These are phyloP conservation scores for Caenorhabditis sp. DNA, from an alignment of 2,888 invertebrate species.

Conservation along the genomic window DNA sequence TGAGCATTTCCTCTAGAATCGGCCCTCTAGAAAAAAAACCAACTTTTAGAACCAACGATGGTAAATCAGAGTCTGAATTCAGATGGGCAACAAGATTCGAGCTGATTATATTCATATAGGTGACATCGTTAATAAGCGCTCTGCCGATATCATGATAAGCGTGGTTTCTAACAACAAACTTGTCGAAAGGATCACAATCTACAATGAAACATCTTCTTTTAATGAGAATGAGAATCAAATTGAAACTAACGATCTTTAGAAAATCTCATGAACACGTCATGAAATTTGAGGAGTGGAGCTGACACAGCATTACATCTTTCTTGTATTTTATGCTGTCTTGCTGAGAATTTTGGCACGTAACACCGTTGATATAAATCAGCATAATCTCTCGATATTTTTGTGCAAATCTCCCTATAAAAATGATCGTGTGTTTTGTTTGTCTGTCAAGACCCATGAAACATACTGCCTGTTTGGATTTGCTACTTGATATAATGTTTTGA, in stretches of 20 bases:
- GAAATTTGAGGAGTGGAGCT: conserved; percentile 56
- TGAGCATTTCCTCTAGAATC: too few relatives aligned
- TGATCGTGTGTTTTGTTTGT: too few relatives aligned
- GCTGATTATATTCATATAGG: conserved; percentile 64
- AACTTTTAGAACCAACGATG: conserved; percentile 65
- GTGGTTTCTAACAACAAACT: conserved; percentile 41
- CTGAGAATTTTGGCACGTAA: conserved; percentile 60
- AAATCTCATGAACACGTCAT: conserved; percentile 63
- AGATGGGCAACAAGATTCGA: conserved; percentile 53
- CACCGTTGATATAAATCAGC: conserved; percentile 63
- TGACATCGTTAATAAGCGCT: conserved; percentile 62
- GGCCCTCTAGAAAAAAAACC: not conserved
- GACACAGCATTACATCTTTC: conserved; percentile 56
- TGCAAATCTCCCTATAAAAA: conserved; percentile 48
- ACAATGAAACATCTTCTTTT: too few relatives aligned
- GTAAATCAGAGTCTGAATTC: conserved; percentile 59
- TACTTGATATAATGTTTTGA: conserved; percentile 58
- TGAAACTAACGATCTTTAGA: conserved; percentile 42
- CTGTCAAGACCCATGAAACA: not conserved
- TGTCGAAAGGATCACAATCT: conserved; percentile 50
- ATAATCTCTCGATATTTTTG: conserved; percentile 52
- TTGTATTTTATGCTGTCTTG: conserved; percentile 43
- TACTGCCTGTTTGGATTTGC: conserved; percentile 58
- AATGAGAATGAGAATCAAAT: too few relatives aligned
- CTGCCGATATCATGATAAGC: conserved; percentile 45